Evolutionary conservation across 2,888 invertebrate genomes (phyloP), one percentile per base, ranked within the genome.

Genomic region (Mythimna ferrago): DNA sequence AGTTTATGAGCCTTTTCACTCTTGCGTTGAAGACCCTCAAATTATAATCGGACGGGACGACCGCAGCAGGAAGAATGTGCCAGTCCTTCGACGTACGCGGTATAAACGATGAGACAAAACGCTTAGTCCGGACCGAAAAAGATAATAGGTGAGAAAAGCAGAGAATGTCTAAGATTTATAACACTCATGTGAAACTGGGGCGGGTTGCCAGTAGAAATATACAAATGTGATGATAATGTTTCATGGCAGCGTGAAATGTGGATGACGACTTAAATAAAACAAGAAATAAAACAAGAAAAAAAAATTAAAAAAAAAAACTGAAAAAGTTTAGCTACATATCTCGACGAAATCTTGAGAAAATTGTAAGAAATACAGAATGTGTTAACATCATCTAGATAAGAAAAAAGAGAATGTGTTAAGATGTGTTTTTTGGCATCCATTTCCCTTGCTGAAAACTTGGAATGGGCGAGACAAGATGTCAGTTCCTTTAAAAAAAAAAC

Each of bases 231-330:
- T 26, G 9, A 21, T 14, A 32, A 58, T n/a, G 32, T 53, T 41
- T 53, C 41, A 26, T n/a, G 14, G n/a, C 44, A 32, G 16, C n/a
- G 26, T 62, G 32, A 35, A 54, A 26, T 44, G 5, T 53, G 32
- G 57, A 41, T 61, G 32, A 16, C 10, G 2, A 41, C 26, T 68
- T 35, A 61, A 44, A 66, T 58, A 70, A 60, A 66, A 66, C 32
- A 78, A 78, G 63, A 61, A 70, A 73, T 66, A 79, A 58, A 70
- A 21, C 51, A 16, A 21, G 61, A 19, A 74, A 6, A 53, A 65
- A 73, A 64, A 53, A 19, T 21, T 41, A 35, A 70, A 63, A 78
- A 51, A 61, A 51, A 9, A 60, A 26, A 26, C 26, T 26, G 26
- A 26, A 26, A 26, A 26, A 26, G 26, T 26, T 26, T 11, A 21